A percentile compares a stretch with the other conserved stretches of the same genome.
phyloP scores from a whole-genome alignment of 2,797 vertebrate genomes.

The Myotis planiceps region DNA sequence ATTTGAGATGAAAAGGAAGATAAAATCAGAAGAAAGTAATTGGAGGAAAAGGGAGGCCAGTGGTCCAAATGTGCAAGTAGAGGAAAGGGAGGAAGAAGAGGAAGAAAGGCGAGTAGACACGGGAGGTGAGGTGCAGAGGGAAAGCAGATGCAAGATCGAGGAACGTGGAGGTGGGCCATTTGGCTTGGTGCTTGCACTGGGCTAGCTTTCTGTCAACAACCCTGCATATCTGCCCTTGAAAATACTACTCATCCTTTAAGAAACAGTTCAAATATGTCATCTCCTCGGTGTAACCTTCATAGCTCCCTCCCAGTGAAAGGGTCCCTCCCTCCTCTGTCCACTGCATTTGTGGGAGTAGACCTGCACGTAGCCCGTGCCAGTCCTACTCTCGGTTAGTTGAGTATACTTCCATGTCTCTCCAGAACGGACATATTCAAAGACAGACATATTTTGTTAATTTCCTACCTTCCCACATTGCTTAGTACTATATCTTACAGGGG shows the following conservation, averaged over 20 bases:
- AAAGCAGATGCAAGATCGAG: too few relatives aligned
- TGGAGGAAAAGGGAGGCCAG: neutral
- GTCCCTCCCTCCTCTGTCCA: neutral
- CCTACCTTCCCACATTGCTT: neutral
- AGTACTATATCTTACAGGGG: neutral
- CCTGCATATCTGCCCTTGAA: neutral
- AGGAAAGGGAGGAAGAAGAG: neutral
- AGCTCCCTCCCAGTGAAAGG: neutral
- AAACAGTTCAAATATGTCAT: neutral
- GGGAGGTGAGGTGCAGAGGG: neutral
- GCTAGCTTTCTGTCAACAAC: neutral
- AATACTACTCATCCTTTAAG: neutral
- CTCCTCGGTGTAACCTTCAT: neutral
- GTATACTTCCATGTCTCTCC: neutral
- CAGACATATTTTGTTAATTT: neutral
- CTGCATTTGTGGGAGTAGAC: neutral
- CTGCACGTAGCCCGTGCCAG: rapidly evolving
- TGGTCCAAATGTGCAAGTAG: neutral
- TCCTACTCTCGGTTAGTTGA: neutral
- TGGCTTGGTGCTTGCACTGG: neutral
- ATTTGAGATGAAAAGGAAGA: neutral
- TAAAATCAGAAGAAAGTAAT: neutral
- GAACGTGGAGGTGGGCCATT: neutral
- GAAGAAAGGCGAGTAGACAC: neutral
- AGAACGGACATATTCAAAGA: neutral